A percentile compares a stretch with the other conserved stretches of the same genome.
These are phyloP conservation scores for Sebastiscus albofasciatus DNA, from an alignment of 2,797 vertebrate species.

Conservation along the genomic window DNA sequence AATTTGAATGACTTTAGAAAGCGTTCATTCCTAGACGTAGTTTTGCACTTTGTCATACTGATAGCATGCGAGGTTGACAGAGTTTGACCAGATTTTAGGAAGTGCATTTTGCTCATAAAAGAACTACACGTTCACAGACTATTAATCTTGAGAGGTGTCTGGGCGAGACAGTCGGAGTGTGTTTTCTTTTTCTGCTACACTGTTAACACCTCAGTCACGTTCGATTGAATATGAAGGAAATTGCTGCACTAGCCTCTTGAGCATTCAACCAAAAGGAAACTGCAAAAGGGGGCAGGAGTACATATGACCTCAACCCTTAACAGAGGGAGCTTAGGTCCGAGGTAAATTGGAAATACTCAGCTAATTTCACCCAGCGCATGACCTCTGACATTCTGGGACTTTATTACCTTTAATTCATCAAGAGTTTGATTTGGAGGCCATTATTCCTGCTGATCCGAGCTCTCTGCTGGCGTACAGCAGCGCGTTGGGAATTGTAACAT, in stretches of 20 bases:
- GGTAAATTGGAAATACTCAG: slow-evolving; percentile 66
- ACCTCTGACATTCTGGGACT: slow-evolving; percentile 50
- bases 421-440: slow-evolving; percentile 41
- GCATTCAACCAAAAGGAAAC: slow-evolving; percentile 44
- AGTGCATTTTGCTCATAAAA: slow-evolving; percentile 25
- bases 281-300: slow-evolving; percentile 6
- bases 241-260: slow-evolving; percentile 48
- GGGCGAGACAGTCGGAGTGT: slow-evolving; percentile 1
- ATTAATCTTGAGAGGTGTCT: slow-evolving; percentile 26
- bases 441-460: slow-evolving; percentile 40
- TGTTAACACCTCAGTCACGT: slow-evolving; percentile 48
- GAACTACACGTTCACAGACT: slow-evolving; percentile 1
- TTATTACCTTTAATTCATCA: slow-evolving; percentile 57
- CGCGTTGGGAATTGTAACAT: neutral
- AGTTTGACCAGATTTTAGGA: slow-evolving; percentile 23
- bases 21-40: slow-evolving; percentile 12
- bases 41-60: slow-evolving; percentile 30
- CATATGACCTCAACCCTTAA: slow-evolving; percentile 47
- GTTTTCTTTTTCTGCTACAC: slow-evolving; percentile 27
- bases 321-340: slow-evolving; percentile 35
- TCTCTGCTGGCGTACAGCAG: neutral
- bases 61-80: neutral
- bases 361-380: slow-evolving; percentile 51
- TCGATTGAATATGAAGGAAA: slow-evolving; percentile 67
- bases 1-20: slow-evolving; percentile 45